Conservation (phyloP, 2,888 invertebrate species). For the Rhagium mordax region DNA sequence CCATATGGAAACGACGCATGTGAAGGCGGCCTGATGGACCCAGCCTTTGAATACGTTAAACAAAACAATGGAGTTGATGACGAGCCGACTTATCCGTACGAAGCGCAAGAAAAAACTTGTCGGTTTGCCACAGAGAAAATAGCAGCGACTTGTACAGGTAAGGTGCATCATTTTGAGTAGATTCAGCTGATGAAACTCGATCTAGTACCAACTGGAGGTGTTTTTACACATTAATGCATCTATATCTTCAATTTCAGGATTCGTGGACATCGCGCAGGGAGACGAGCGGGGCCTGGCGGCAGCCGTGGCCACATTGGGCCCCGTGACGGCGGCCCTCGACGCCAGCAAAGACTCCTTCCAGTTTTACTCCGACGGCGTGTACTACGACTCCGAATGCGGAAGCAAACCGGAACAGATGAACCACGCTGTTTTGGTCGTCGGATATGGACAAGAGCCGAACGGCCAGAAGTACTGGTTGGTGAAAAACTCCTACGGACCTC, state of each 20-base stretch:
- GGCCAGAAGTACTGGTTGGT: conserved; percentile 78
- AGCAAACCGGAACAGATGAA: conserved; percentile 77
- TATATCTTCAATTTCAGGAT: conserved; percentile 73
- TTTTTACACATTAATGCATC: too few relatives aligned
- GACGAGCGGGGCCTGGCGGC: conserved; percentile 82
- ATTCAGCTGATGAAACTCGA: background rate
- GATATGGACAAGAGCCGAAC: conserved; percentile 81
- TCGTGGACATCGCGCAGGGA: conserved; percentile 80
- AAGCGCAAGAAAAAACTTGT: conserved; percentile 56
- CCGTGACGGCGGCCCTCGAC: conserved; percentile 91
- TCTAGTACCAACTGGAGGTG: too few relatives aligned
- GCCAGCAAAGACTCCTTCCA: conserved; percentile 89
- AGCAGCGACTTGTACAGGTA: conserved; percentile 59
- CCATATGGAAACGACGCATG: conserved; percentile 73
- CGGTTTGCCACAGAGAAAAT: conserved; percentile 55
- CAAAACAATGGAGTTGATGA: conserved; percentile 75
- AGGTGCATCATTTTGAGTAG: conserved; percentile 19
- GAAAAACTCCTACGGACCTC: conserved; percentile 78
- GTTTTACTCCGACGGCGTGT: conserved; percentile 86
- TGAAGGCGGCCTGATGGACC: conserved; percentile 72
- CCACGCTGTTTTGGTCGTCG: conserved; percentile 88
- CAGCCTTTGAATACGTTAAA: conserved; percentile 71
- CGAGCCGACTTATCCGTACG: conserved; percentile 73
- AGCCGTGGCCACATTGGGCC: conserved; percentile 89
- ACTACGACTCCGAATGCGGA: conserved; percentile 83